Base-by-base conservation (phyloP, 2,797 vertebrate genomes). In the Neostethus bicornis region DNA sequence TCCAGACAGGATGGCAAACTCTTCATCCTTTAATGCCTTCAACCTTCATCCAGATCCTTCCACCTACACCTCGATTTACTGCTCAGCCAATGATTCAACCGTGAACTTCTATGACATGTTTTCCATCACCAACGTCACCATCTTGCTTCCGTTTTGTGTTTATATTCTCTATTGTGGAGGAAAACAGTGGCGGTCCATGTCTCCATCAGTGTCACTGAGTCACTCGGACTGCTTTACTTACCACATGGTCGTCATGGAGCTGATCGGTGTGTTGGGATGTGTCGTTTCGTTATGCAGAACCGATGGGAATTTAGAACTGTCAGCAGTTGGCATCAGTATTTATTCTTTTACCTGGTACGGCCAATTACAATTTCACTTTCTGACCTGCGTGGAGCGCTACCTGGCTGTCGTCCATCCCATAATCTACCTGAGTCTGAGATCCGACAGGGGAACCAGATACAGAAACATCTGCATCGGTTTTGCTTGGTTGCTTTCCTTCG, bases 151-250 rank as follows among this genome's bases (percentile, higher is more conserved):
- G n/a, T 13, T 54, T 26, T 54, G 39, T 35, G 35, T 14, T 5
- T 13, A 31, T 49, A 47, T 58, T 43, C 48, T 66, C 32, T 50
- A 17, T 35, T 21, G 34, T 17, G 48, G 48, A 14, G 23, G 58
- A 11, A 37, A 25, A n/a, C n/a, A 37, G 13, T 16, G 50, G 37
- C 2, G 4, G 21, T 50, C 25, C 25, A n/a, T 14, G 13, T 44
- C 53, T 9, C 49, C 42, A 1, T 5, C 25, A 32, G 34, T 35
- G 38, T 20, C 48, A 0, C 13, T 47, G n/a, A 70, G 53, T 28
- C 53, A 63, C 19, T 52, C 20, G 5, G 60, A 70, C 7, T 31
- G 7, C 5, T 4, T 70, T 44, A 58, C 59, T n/a, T 58, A 52
- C 48, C 19, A 58, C 49, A 24, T 52, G 24, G 43, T 25, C 29